These are phyloP conservation scores for Globia sparganii DNA, from an alignment of 2,888 invertebrate species.

Conservation along the genomic window DNA sequence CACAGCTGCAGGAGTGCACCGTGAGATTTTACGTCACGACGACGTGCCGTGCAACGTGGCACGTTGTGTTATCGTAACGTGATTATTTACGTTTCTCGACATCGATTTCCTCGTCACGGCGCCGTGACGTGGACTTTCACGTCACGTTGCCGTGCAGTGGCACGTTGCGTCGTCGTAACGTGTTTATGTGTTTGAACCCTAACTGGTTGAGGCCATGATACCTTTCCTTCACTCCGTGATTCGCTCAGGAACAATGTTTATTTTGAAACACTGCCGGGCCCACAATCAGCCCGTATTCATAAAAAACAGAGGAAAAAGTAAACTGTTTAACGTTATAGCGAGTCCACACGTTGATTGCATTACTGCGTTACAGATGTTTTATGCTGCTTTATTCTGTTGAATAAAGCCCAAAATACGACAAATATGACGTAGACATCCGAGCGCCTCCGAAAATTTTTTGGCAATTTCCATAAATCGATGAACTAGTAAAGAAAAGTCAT, in stretches of 20 bases:
- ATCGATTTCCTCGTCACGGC: too few species aligned
- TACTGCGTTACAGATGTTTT: slow-evolving; percentile 31
- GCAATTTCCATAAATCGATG: slow-evolving; percentile 57
- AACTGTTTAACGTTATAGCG: slow-evolving; percentile 6
- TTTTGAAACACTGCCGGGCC: slow-evolving; percentile 19
- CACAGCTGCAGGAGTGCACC: too few species aligned
- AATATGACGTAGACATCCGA: slow-evolving; percentile 29
- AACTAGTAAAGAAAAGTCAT: slow-evolving; percentile 61
- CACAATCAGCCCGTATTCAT: slow-evolving; percentile 29
- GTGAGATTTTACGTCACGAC: too few species aligned
- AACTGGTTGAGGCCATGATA: not conserved
- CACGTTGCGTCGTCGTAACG: too few species aligned
- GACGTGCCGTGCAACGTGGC: too few species aligned
- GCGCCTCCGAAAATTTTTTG: slow-evolving; percentile 45
- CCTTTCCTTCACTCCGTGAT: not conserved
- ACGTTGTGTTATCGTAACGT: too few species aligned
- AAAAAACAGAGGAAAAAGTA: slow-evolving; percentile 25
- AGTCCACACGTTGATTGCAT: slow-evolving; percentile 29
- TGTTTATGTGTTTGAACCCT: too few species aligned
- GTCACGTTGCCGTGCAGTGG: too few species aligned
- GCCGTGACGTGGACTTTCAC: too few species aligned
- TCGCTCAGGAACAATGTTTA: slow-evolving; percentile 15
- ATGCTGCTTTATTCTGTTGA: slow-evolving; percentile 20
- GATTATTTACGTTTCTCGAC: too few species aligned
- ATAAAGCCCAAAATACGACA: slow-evolving; percentile 20